phyloP scores from a whole-genome alignment of 2,113 vertebrate species.

The Noctilio leporinus region DNA sequence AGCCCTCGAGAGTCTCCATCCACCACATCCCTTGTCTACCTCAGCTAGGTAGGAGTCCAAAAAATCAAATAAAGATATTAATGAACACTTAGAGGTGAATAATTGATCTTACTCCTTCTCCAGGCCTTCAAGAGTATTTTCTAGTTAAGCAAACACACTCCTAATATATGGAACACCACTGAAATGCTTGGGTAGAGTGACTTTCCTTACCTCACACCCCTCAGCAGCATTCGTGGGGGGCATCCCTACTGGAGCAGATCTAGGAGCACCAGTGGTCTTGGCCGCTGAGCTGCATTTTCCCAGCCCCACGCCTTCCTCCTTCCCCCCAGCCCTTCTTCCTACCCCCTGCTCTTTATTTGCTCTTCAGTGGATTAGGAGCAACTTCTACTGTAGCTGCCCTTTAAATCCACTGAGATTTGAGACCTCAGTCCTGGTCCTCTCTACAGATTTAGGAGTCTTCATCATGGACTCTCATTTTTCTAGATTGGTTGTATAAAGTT shows the following conservation, averaged over 20 bases:
- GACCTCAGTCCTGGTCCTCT: background rate
- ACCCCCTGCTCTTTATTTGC: background rate
- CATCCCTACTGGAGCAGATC: background rate
- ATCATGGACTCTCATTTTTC: background rate
- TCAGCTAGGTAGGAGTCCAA: background rate
- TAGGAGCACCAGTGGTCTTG: background rate
- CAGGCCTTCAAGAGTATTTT: background rate
- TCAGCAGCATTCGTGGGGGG: background rate
- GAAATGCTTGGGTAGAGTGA: background rate
- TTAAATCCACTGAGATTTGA: background rate
- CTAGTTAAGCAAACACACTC: background rate
- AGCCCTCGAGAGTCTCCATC: background rate
- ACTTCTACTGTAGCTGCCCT: background rate
- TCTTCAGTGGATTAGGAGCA: background rate
- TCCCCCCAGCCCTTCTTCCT: background rate
- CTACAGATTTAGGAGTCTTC: background rate
- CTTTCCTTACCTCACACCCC: background rate
- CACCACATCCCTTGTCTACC: background rate
- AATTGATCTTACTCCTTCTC: background rate
- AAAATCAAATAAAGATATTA: background rate
- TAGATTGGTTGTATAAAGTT: background rate
- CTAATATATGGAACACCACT: background rate
- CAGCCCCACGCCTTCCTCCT: fast-evolving
- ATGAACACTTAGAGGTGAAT: background rate
- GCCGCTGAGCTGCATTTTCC: background rate